phyloP scores from a whole-genome alignment of 2,113 vertebrate species.

The Leptosomus discolor region DNA sequence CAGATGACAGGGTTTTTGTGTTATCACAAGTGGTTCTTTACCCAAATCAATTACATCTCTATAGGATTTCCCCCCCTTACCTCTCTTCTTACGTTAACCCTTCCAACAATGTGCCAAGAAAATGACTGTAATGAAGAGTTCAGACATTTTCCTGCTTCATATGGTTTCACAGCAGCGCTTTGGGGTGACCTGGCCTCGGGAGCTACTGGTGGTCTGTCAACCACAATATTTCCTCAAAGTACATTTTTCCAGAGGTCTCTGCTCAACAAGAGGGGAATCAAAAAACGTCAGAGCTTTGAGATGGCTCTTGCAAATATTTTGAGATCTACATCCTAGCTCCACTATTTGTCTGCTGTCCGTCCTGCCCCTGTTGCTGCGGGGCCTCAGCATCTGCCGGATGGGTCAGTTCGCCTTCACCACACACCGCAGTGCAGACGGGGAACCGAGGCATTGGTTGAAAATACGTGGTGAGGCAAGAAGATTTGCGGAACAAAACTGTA shows the following conservation, averaged over 20 bases:
- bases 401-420: neutral
- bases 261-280: neutral
- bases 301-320: neutral
- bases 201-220: neutral
- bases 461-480: neutral
- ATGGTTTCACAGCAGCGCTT: neutral
- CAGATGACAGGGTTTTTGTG: neutral
- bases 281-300: neutral
- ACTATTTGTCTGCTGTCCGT: neutral
- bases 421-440: accelerated
- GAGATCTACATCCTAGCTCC: neutral
- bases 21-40: neutral
- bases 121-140: neutral
- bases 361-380: neutral
- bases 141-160: neutral
- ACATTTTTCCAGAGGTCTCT: neutral
- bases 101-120: neutral
- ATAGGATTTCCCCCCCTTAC: neutral
- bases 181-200: neutral
- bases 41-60: neutral
- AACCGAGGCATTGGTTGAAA: accelerated
- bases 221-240: neutral
- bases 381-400: neutral
- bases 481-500: neutral
- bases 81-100: neutral